phyloP scores from a whole-genome alignment of 2,113 vertebrate genomes.

The Thinocorus orbignyianus region DNA sequence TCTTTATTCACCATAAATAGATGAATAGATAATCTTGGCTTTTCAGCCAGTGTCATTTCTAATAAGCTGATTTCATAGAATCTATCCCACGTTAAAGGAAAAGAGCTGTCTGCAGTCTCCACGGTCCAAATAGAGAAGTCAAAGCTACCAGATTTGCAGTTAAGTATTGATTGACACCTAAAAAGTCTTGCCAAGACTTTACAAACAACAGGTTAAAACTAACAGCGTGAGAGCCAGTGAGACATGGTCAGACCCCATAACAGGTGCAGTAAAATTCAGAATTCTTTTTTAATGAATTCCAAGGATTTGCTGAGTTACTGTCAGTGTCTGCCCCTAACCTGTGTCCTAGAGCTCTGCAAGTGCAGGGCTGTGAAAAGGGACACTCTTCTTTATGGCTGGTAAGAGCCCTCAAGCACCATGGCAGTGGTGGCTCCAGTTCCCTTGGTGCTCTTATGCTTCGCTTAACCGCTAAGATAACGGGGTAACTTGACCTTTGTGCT shows the following conservation, averaged over 20 bases:
- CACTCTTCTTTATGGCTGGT: neutral
- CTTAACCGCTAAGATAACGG: conserved; percentile 7
- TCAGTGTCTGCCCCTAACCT: neutral
- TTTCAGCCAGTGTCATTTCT: neutral
- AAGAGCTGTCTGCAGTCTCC: neutral
- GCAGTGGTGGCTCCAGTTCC: conserved; percentile 11
- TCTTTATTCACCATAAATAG: neutral
- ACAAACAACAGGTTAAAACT: neutral
- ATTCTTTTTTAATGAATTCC: neutral
- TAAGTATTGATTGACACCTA: neutral
- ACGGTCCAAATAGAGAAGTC: neutral
- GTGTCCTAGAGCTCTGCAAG: neutral
- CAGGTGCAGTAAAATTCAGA: neutral
- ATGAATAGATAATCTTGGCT: neutral
- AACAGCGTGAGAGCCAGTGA: neutral
- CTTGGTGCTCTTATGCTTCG: neutral
- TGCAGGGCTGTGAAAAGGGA: neutral
- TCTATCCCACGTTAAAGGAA: neutral
- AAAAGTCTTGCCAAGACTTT: neutral
- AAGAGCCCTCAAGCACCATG: neutral
- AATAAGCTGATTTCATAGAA: neutral
- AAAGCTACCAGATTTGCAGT: neutral
- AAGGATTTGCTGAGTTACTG: neutral
- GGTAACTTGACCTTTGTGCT: conserved; percentile 8
- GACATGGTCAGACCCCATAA: neutral